These are phyloP conservation scores for Turnix velox DNA, from an alignment of 2,113 vertebrate species.

Conservation along the genomic window DNA sequence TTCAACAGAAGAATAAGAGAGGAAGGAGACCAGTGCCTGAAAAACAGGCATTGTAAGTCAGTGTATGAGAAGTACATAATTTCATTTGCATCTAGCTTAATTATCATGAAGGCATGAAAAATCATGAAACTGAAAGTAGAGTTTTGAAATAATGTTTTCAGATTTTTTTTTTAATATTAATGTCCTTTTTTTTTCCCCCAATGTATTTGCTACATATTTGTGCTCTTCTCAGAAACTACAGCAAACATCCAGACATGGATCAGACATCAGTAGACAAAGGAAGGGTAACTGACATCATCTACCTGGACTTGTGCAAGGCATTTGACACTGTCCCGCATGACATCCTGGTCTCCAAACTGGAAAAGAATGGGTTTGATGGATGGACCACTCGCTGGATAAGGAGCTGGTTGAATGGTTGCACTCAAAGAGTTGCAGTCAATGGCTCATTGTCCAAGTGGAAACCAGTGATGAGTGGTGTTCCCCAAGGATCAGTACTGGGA, in stretches of 20 bases:
- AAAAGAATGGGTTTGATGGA: no score
- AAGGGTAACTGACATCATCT: no score
- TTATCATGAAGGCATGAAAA: neutral
- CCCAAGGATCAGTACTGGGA: no score
- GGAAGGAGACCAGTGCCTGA: neutral
- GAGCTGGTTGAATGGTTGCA: no score
- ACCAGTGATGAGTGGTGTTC: no score
- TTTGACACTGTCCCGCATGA: no score
- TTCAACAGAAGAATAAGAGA: neutral
- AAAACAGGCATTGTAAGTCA: neutral
- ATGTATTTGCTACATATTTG: neutral
- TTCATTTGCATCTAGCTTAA: neutral
- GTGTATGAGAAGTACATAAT: neutral
- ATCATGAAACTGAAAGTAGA: neutral
- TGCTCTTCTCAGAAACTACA: neutral
- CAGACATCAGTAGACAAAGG: neutral
- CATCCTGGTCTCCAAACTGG: no score
- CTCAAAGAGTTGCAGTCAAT: no score
- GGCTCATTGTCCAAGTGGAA: no score
- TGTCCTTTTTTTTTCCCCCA: neutral
- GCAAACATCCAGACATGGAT: neutral
- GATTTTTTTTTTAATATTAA: neutral
- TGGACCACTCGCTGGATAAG: no score
- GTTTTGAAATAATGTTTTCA: neutral
- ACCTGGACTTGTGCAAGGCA: no score